Base-by-base conservation (phyloP, 2,113 vertebrate species). In the Dicaeum eximium region DNA sequence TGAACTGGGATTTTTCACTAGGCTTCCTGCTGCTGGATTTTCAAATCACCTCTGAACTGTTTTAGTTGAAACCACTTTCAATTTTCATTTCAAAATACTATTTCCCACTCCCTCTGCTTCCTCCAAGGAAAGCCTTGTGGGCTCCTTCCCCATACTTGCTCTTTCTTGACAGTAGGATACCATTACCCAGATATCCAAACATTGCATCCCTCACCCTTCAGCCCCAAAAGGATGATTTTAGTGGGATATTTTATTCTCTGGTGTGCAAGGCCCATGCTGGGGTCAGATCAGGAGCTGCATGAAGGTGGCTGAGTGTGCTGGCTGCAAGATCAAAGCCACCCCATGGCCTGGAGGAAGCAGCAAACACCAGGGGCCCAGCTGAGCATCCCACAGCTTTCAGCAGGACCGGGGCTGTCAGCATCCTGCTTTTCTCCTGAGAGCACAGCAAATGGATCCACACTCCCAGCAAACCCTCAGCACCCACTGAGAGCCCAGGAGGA, bases 211-310 rank as follows among this genome's bases (percentile, higher is more conserved):
- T 47, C 48, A 22, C 13, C 66, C 58, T 86, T 30, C 17, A 18
- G 37, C 57, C 66, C 74, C 48, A 40, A 30, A 69, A 88, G 11
- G 9, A 42, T 57, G 37, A 5, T 75, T 74, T 75, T 6, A 79
- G 42, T 9, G 13, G 61, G 48, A 19, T 38, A 88, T 80, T 94
- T 93, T 73, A 22, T 61, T 62, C 28, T 50, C 28, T 47, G 54
- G 11, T 24, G n/a, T 69, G 14, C 21, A 35, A 45, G 77, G 58
- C 62, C 57, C 35, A 6, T 40, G 14, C 37, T 71, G 15, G 69
- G 22, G 30, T 47, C n/a, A 60, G 22, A 48, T 13, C 1, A 4
- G 0, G 1, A 85, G 57, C 56, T 85, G 62, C 8, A 2, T 3
- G 20, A 44, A 24, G 6, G 1, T 50, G 38, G 51, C 74, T 88